A percentile compares a stretch with the other conserved stretches of the same genome.
Conservation (phyloP, 2,888 invertebrate genomes). For the Carabus problematicus region DNA sequence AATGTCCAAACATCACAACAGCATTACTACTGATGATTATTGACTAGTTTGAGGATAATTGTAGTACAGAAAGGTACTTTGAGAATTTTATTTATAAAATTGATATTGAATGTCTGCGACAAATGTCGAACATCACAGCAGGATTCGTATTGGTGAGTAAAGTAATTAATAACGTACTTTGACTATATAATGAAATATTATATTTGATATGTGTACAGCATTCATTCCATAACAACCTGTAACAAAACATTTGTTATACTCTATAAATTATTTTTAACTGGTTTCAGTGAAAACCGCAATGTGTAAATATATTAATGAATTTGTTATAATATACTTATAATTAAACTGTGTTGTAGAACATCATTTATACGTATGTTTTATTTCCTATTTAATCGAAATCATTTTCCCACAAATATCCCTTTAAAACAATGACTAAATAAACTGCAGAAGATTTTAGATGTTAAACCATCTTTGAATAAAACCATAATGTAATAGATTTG, state of each 20-base stretch:
- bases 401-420: too few relatives aligned
- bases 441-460: too few relatives aligned
- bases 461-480: too few relatives aligned
- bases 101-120: constrained; percentile 24
- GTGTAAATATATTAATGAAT: constrained; percentile 25
- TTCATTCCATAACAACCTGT: constrained; percentile 36
- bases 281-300: constrained; percentile 16
- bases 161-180: constrained; percentile 12
- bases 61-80: constrained; percentile 19
- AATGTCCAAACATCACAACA: too few relatives aligned
- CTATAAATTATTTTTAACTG: constrained; percentile 30
- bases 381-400: too few relatives aligned
- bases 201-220: constrained; percentile 40
- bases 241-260: constrained; percentile 34
- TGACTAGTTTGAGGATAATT: too few relatives aligned
- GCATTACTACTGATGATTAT: too few relatives aligned
- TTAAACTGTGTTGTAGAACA: constrained; percentile 31
- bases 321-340: constrained; percentile 28
- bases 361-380: too few relatives aligned
- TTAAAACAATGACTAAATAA: too few relatives aligned
- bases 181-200: constrained; percentile 24
- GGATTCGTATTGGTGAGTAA: background rate
- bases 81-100: constrained; percentile 25
- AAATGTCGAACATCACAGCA: constrained; percentile 29
- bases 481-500: too few relatives aligned